Evolutionary conservation across 1,140 invertebrate genomes (phyloP), one percentile per base, ranked within the genome.

Genomic region (Hylaeus volcanicus): DNA sequence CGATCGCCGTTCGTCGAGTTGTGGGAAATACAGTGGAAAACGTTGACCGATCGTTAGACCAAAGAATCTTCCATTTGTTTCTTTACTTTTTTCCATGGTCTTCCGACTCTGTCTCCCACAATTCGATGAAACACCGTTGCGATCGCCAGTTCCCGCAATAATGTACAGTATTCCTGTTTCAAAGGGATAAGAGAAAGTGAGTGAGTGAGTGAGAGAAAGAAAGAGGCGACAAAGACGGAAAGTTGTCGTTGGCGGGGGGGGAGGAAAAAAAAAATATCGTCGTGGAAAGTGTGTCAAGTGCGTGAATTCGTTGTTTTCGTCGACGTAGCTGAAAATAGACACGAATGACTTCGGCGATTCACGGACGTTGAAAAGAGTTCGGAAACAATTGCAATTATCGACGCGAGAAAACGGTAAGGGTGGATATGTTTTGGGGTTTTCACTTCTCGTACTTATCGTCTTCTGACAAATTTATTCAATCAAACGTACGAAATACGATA

Each of bases 391-490:
- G 9, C 51, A 14, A n/a, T 48, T 69, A 72, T 55, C 26, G 43
- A 56, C 56, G 64, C 48, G 58, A 53, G 48, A 64, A 71, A 41
- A 51, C 6, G 4, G 48, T 73, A 39, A 56, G 75, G 72, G 71
- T 80, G 78, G 41, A 81, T 73, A 26, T 56, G 12, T 68, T 0
- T 73, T 64, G 37, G 55, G 79, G n/a, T 69, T 26, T 56, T 74
- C 45, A 48, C 26, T 73, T 80, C 39, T 75, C 53, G 64, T 85
- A 69, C 37, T 73, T 11, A 75, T 83, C 79, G 60, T 76, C 48
- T 79, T 74, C 43, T n/a, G 70, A 85, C 39, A 81, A 26, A 69
- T 85, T 86, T 85, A 86, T 86, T 86, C 81, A 15, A 39, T 82
- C 65, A 82, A 82, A 85, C 71, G 56, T 68, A 84, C 51, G 51